Base-by-base conservation (phyloP, 2,888 invertebrate species). In the Baronia brevicornis region DNA sequence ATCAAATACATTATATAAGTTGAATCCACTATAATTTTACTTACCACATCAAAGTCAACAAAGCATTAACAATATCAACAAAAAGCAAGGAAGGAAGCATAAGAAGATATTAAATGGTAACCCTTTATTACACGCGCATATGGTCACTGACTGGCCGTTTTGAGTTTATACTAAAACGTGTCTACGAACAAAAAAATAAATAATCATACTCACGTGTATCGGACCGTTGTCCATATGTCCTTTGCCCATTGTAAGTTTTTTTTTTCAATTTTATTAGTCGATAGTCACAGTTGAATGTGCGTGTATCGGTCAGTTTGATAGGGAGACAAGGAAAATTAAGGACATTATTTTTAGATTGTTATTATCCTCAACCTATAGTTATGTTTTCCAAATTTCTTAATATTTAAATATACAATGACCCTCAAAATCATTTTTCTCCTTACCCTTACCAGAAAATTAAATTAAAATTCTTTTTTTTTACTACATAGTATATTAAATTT, bases 31-130 rank as follows among this genome's bases (percentile, higher is more conserved):
- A 5, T 28, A 28, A 12, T 12, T 26, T 27, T 20, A 9, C n/a
- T 7, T 3, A 33, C 33, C 27, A 13, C 15, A 11, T 29, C 28
- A 26, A 25, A 41, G 40, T 36, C 42, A 43, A 48, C 44, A 41
- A 44, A 21, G 32, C 41, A 36, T 36, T 31, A 36, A 28, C 33
- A 37, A 37, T 33, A 33, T 22, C 26, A 41, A 40, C 37, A 39
- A 43, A 56, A 61, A 68, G 67, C 64, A 61, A 71, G 68, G 64
- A 58, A 65, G 55, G 61, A 60, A 46, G 52, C 58, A 56, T 68
- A 56, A 64, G 62, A 30, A 35, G 29, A 26, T 26, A 25, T 35
- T 32, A 13, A 26, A 29, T 25, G n/a, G 25, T 8, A 30, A 33
- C 13, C 28, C 26, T 36, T 38, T 31, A 36, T 24, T 37, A 28